Evolutionary conservation across 2,797 vertebrate species (phyloP), one percentile per base, ranked within the genome.

Genomic region (Poeciliopsis presidionis): DNA sequence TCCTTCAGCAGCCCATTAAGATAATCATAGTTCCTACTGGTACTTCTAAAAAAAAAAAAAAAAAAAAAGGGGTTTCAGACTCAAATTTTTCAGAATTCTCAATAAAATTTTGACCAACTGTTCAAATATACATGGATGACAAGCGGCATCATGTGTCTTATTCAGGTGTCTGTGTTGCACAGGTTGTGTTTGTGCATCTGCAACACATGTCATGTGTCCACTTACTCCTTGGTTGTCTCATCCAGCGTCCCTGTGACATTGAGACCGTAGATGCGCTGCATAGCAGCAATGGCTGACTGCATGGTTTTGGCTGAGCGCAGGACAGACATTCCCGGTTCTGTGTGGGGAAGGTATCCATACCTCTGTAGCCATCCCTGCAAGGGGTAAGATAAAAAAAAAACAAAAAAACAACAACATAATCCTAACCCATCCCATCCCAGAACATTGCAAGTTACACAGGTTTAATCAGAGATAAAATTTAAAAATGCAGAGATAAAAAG

Each of bases 251-350:
- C 97, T 80, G 98, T 99, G 96, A 98, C 95, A 95, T 98, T 98
- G 94, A 99, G 98, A 87, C 97, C 98, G 76, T 99, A 99, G 92
- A 98, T 96, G 81, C 96, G 98, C 96, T 99, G 98, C 98, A 99
- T 99, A 92, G 98, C 96, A 91, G 97, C 97, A 82, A 99, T 96
- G 93, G 98, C 98, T 39, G 97, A 97, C 89, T 97, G 96, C 97
- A 99, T 95, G 95, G 96, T 96, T 93, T 97, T 97, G 88, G 96
- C 96, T 59, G 98, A 97, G 91, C 97, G 97, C 93, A 98, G 95
- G 91, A 97, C 96, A 7, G 98, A 97, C 98, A 99, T 97, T 92
- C 97, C 96, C 78, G 97, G 96, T 94, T 98, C 96, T 90, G 96
- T 96, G 77, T 92, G 96, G 87, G 97, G 96, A 93, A 99, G 97